Evolutionary conservation across 2,797 vertebrate genomes (phyloP).

Genomic region (Hylomyscus alleni): DNA sequence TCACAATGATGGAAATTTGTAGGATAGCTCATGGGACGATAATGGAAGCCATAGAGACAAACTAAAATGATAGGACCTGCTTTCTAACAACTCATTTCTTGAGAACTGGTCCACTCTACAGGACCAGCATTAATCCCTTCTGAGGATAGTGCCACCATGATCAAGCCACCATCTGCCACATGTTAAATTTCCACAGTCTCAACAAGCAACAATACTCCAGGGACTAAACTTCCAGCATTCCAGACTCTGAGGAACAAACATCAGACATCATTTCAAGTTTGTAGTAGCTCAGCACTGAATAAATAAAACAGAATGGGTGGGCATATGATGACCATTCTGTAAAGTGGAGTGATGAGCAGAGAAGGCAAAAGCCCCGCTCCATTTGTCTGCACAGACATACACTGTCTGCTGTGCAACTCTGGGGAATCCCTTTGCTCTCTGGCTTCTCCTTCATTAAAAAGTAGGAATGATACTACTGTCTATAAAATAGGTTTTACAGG

Average conservation of each 20-base stretch:
- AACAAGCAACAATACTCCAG: neutral
- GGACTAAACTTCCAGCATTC: neutral
- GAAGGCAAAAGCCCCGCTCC: neutral
- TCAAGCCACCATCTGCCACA: neutral
- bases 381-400: rapidly evolving
- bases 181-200: neutral
- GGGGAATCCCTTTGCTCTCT: neutral
- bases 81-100: neutral
- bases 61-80: neutral
- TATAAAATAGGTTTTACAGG: neutral
- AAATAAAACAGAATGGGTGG: neutral
- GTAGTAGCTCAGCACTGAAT: neutral
- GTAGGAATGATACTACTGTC: neutral
- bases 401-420: neutral
- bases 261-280: neutral
- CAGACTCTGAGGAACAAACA: neutral
- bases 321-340: neutral
- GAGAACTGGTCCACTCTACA: neutral
- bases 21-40: neutral
- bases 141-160: neutral
- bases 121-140: neutral
- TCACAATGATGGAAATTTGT: too few relatives aligned
- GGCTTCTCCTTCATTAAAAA: conserved; percentile 1
- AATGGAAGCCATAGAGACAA: neutral
- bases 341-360: neutral